Conservation (phyloP, 1,140 invertebrate species). For the Ostrea edulis region DNA sequence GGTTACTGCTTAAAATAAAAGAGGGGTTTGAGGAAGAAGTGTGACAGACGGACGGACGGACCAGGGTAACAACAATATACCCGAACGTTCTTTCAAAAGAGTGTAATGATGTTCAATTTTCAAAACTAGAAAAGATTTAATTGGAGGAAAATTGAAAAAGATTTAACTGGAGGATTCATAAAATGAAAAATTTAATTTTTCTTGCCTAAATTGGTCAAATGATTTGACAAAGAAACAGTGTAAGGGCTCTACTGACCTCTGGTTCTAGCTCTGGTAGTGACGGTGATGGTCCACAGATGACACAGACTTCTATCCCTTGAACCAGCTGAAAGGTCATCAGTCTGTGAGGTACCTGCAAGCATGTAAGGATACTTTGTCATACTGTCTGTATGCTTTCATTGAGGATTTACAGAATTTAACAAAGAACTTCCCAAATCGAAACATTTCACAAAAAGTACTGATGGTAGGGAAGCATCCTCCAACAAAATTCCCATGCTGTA, state of each 20-base stretch:
- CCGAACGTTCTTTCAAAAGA: no score
- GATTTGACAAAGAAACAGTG: no score
- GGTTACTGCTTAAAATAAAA: no score
- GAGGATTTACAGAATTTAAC: not conserved
- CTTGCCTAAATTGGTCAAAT: no score
- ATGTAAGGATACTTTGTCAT: not conserved
- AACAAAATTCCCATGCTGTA: not conserved
- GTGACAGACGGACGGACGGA: no score
- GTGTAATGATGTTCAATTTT: no score
- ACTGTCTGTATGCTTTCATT: not conserved
- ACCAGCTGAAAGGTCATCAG: conserved; percentile 88
- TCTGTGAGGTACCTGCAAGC: conserved; percentile 87
- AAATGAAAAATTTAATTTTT: no score
- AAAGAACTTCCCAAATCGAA: not conserved
- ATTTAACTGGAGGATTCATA: no score
- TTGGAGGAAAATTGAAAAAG: no score
- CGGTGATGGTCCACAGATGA: conserved; percentile 89
- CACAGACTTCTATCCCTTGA: conserved; percentile 87
- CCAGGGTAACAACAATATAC: no score
- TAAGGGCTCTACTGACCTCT: conserved; percentile 68
- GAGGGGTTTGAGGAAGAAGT: no score
- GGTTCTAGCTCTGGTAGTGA: conserved; percentile 85
- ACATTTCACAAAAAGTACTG: not conserved
- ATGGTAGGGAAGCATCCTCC: not conserved
- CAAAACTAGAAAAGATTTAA: no score